Percentiles rank a stretch among this genome's conserved stretches.
Conservation (phyloP, 2,113 vertebrate species). For the Steatornis caripensis region DNA sequence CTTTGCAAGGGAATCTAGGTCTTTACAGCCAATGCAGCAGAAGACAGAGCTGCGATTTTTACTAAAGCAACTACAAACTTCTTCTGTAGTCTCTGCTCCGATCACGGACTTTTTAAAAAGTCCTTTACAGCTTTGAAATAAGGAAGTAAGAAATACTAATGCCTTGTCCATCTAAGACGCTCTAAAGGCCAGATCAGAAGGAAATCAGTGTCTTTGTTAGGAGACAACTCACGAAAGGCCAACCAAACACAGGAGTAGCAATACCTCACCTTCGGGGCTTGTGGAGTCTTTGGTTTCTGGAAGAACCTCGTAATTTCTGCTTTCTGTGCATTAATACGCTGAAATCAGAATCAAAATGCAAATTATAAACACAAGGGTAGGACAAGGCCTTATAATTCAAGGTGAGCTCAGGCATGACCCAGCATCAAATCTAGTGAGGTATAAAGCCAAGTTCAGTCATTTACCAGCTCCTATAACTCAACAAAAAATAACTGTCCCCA, state of each 20-base stretch:
- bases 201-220: neutral
- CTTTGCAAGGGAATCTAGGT: neutral
- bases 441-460: neutral
- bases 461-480: neutral
- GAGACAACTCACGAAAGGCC: neutral
- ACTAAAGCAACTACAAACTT: neutral
- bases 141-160: neutral
- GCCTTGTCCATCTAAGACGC: neutral
- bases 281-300: conserved; percentile 90
- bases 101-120: neutral
- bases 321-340: conserved; percentile 94
- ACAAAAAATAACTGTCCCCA: rapidly evolving
- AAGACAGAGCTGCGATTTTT: neutral
- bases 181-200: neutral
- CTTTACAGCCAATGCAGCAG: neutral
- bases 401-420: neutral
- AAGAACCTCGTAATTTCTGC: conserved; percentile 94
- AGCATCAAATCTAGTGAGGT: neutral
- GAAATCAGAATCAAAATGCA: neutral
- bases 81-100: neutral
- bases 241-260: neutral
- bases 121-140: neutral
- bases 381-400: neutral
- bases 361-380: neutral
- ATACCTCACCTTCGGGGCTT: conserved; percentile 86